Conservation (phyloP, 2,113 vertebrate species). For the Oxyura jamaicensis region DNA sequence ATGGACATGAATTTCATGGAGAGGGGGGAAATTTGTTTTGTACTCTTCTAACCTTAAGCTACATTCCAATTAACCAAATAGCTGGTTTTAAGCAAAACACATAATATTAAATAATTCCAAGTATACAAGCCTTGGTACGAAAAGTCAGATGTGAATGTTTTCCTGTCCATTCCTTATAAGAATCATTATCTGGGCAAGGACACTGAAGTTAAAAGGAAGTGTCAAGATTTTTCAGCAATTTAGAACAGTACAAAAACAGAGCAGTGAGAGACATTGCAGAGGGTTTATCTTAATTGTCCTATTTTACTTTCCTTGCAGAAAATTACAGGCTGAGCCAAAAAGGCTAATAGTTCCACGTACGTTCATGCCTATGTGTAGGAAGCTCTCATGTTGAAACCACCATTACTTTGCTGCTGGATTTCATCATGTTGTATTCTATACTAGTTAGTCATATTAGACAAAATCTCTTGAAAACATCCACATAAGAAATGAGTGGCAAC, state of each 20-base stretch:
- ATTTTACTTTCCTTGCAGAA: not conserved
- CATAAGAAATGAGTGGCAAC: not conserved
- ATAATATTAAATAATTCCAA: not conserved
- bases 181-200: not conserved
- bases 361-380: not conserved
- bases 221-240: conserved; percentile 7
- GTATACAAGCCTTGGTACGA: not conserved
- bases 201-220: not conserved
- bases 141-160: not conserved
- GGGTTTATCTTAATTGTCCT: conserved; percentile 6
- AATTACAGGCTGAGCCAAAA: not conserved
- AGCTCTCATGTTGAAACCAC: not conserved
- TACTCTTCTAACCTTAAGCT: not conserved
- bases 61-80: not conserved
- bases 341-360: not conserved
- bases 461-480: conserved; percentile 1
- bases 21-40: too few relatives aligned
- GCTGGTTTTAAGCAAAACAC: not conserved
- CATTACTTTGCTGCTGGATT: not conserved
- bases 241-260: not conserved
- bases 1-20: not conserved
- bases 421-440: not conserved
- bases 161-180: not conserved
- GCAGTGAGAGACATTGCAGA: not conserved
- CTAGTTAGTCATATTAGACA: not conserved